Conservation (phyloP, 2,797 vertebrate species). For the Hydrolagus colliei region DNA sequence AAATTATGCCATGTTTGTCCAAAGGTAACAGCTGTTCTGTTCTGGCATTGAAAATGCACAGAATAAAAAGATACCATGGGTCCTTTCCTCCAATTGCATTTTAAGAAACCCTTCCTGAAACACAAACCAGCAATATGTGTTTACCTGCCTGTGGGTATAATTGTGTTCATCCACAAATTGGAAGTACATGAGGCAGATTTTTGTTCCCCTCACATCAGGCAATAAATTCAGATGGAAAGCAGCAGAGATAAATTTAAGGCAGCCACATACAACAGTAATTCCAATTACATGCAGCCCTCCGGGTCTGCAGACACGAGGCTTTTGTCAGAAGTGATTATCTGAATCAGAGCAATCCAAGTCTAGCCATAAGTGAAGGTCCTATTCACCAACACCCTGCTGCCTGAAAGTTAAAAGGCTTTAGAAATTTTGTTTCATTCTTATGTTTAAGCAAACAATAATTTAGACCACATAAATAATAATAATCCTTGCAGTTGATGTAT, state of each 20-base stretch:
- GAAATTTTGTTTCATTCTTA: constrained; percentile 4
- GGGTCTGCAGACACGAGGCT: not conserved
- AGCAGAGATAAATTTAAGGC: constrained; percentile 24
- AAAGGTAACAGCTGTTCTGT: constrained; percentile 36
- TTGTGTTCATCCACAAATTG: constrained; percentile 23
- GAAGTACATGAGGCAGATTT: constrained; percentile 18
- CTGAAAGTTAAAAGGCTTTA: not conserved
- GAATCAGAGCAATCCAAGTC: not conserved
- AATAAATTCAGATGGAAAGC: constrained; percentile 11
- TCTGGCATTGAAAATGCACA: constrained; percentile 36
- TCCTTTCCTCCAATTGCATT: constrained; percentile 33
- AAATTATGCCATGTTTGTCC: not conserved
- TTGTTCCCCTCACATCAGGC: not conserved
- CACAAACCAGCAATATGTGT: not conserved
- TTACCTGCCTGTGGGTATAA: constrained; percentile 7
- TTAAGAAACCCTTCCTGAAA: constrained; percentile 31
- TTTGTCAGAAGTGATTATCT: constrained; percentile 3
- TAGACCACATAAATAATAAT: not conserved
- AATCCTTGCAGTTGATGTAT: too few species aligned
- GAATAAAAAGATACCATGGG: constrained; percentile 34
- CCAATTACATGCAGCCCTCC: not conserved
- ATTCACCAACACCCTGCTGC: not conserved
- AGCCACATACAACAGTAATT: not conserved
- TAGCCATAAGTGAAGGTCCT: not conserved
- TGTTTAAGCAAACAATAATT: not conserved